Conservation (phyloP, 1,140 invertebrate genomes). For the Galleria mellonella region DNA sequence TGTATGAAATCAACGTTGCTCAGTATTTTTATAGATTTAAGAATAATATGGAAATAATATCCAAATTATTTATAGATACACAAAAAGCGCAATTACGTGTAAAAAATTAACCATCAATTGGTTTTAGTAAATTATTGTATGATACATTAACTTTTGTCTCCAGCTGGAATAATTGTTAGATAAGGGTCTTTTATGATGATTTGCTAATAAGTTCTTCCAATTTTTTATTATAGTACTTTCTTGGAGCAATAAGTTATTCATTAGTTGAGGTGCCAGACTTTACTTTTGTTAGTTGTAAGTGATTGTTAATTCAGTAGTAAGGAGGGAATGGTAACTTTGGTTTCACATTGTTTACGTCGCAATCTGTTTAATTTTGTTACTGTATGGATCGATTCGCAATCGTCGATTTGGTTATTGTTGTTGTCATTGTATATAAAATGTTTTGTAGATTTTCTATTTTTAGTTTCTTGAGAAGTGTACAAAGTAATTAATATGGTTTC, state of each 20-base stretch:
- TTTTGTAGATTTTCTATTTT: constrained; percentile 69
- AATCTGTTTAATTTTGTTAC: constrained; percentile 33
- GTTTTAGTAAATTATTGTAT: constrained; percentile 48
- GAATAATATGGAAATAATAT: constrained; percentile 48
- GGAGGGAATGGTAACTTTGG: constrained; percentile 1
- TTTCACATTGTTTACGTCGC: constrained; percentile 7
- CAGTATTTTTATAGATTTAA: constrained; percentile 71
- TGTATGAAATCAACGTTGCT: constrained; percentile 64
- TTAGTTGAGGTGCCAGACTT: constrained; percentile 34
- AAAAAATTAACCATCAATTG: constrained; percentile 34
- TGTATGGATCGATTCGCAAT: constrained; percentile 27
- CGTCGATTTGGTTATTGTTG: constrained; percentile 56
- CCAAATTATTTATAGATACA: constrained; percentile 56
- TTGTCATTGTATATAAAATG: constrained; percentile 65
- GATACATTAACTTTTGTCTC: constrained; percentile 8
- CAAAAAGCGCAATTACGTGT: constrained; percentile 43
- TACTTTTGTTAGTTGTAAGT: constrained; percentile 31
- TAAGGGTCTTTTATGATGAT: constrained; percentile 18
- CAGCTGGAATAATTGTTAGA: constrained; percentile 5
- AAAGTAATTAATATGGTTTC: constrained; percentile 59
- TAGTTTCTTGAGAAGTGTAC: constrained; percentile 63
- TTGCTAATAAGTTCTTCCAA: constrained; percentile 49
- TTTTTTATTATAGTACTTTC: constrained; percentile 25
- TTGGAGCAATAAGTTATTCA: constrained; percentile 31
- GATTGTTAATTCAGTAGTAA: constrained; percentile 23